Conservation (phyloP, 2,888 invertebrate species). For the Drosophila recens region DNA sequence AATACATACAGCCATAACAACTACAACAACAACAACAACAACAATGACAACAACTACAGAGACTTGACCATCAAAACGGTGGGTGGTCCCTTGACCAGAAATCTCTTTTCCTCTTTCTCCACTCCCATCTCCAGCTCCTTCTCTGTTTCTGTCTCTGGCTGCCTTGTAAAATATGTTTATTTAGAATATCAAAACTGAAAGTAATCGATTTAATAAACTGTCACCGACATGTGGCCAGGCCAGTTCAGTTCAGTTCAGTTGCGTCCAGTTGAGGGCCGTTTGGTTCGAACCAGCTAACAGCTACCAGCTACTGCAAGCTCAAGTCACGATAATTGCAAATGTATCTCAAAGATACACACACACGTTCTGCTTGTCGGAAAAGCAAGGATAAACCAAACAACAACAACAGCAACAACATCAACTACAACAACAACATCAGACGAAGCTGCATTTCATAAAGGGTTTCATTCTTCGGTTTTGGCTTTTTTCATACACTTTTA, state of each 20-base stretch:
- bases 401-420: slow-evolving; percentile 8
- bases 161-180: slow-evolving; percentile 75
- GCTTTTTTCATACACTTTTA: slow-evolving; percentile 8
- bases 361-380: slow-evolving; percentile 46
- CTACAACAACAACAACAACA: background rate
- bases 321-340: slow-evolving; percentile 85
- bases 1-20: slow-evolving; percentile 14
- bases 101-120: background rate
- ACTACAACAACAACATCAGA: slow-evolving; percentile 21
- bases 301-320: slow-evolving; percentile 68
- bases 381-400: slow-evolving; percentile 2
- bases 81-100: slow-evolving; percentile 54
- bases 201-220: slow-evolving; percentile 85
- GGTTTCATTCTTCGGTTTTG: slow-evolving; percentile 47
- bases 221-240: slow-evolving; percentile 81
- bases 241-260: background rate
- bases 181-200: slow-evolving; percentile 81
- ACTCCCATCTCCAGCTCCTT: background rate
- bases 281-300: slow-evolving; percentile 15
- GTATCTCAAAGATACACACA: slow-evolving; percentile 76
- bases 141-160: slow-evolving; percentile 1
- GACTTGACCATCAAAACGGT: slow-evolving; percentile 61
- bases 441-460: slow-evolving; percentile 73
- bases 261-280: background rate
- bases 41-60: slow-evolving; percentile 5